These are phyloP conservation scores for Onychostoma macrolepis DNA, from an alignment of 2,113 vertebrate species.

Conservation along the genomic window DNA sequence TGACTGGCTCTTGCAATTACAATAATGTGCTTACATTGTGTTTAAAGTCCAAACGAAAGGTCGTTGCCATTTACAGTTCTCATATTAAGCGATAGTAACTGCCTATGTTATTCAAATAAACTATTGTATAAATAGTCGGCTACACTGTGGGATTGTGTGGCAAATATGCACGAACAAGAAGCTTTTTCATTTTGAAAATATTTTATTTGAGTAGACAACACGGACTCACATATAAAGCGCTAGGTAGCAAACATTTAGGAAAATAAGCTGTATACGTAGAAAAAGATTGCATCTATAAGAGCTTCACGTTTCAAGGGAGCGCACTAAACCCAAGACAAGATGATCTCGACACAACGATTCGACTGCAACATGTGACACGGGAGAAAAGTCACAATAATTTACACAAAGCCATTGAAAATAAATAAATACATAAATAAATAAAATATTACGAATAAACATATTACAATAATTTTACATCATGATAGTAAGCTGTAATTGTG, in stretches of 20 bases:
- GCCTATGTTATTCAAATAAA: not conserved
- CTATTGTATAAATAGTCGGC: not conserved
- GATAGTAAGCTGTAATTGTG: conserved; percentile 79
- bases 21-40: not conserved
- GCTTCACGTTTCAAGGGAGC: conserved; percentile 85
- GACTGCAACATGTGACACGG: conserved; percentile 87
- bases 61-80: not conserved
- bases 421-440: conserved; percentile 99
- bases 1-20: not conserved
- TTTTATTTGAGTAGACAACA: conserved; percentile 93
- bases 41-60: not conserved
- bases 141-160: not conserved
- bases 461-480: conserved; percentile 83
- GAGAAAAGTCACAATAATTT: conserved; percentile 84
- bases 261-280: conserved; percentile 98
- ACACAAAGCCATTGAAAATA: conserved; percentile 89
- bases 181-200: conserved; percentile 90
- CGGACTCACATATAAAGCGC: conserved; percentile 98
- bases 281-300: conserved; percentile 99
- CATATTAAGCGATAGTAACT: not conserved
- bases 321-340: conserved; percentile 76
- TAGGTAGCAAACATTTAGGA: conserved; percentile 99
- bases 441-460: conserved; percentile 91
- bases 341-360: conserved; percentile 73
- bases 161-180: not conserved